phyloP scores from a whole-genome alignment of 2,113 vertebrate species.

The Regulus satrapa region DNA sequence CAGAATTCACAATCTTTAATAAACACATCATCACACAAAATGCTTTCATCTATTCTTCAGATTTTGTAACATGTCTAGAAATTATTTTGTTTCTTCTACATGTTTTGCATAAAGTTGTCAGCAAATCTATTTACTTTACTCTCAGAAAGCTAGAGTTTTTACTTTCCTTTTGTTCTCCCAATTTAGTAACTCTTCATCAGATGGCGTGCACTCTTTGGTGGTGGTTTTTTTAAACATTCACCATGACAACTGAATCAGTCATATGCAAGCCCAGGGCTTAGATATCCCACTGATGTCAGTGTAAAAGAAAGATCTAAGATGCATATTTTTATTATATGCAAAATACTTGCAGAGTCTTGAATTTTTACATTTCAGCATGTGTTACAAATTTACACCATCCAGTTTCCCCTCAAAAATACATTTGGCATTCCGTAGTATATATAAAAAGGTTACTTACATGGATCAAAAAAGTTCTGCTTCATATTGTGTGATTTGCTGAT shows the following conservation, averaged over 20 bases:
- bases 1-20: constrained; percentile 64
- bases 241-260: background rate
- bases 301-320: background rate
- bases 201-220: background rate
- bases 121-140: constrained; percentile 43
- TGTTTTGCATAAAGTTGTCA: constrained; percentile 67
- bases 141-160: background rate
- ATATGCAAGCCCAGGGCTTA: background rate
- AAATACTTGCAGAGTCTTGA: background rate
- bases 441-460: background rate
- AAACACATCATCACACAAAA: constrained; percentile 60
- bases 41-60: constrained; percentile 70
- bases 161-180: background rate
- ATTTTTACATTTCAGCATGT: background rate
- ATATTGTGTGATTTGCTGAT: background rate
- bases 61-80: constrained; percentile 47
- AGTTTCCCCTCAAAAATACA: background rate
- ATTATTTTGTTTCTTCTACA: constrained; percentile 34
- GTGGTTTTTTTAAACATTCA: background rate
- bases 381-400: background rate
- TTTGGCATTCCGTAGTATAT: background rate
- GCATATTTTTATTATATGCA: background rate
- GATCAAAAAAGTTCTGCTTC: background rate
- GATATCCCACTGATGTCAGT: background rate
- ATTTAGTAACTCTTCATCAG: background rate